Percentiles rank a stretch among this genome's conserved stretches.
Evolutionary conservation across 2,113 vertebrate species (phyloP).

Genomic region (Paramormyrops kingsleyae): DNA sequence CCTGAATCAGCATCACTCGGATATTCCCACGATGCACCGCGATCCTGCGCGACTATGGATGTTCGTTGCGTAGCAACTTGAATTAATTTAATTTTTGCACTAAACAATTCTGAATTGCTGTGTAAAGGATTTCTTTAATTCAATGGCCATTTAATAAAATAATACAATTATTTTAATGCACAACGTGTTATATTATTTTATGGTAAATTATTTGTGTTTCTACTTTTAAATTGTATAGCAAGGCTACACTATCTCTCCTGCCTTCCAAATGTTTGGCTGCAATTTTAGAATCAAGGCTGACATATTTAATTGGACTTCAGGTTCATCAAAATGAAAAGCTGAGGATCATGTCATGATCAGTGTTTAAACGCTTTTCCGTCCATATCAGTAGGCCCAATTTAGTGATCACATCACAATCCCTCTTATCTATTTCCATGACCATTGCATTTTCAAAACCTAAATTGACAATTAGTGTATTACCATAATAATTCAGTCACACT

Average conservation of each 20-base stretch:
- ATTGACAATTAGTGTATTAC: background rate
- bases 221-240: background rate
- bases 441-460: background rate
- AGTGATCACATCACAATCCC: background rate
- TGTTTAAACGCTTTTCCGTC: background rate
- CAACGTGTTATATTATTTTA: background rate
- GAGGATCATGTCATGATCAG: background rate
- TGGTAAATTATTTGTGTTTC: background rate
- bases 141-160: background rate
- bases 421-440: background rate
- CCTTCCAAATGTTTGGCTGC: background rate
- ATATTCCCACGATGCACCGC: constrained; percentile 42
- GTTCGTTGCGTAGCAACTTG: constrained; percentile 43
- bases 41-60: constrained; percentile 29
- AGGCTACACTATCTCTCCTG: background rate
- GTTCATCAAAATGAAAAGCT: background rate
- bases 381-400: background rate
- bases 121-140: constrained; percentile 3
- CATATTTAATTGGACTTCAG: background rate
- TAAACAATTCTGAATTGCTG: background rate
- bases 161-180: background rate
- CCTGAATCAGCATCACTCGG: constrained; percentile 44
- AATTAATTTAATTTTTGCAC: background rate
- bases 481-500: background rate
- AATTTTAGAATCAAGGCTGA: background rate